These are phyloP conservation scores for Harmothoe impar DNA, from an alignment of 2,888 invertebrate species.

Conservation along the genomic window DNA sequence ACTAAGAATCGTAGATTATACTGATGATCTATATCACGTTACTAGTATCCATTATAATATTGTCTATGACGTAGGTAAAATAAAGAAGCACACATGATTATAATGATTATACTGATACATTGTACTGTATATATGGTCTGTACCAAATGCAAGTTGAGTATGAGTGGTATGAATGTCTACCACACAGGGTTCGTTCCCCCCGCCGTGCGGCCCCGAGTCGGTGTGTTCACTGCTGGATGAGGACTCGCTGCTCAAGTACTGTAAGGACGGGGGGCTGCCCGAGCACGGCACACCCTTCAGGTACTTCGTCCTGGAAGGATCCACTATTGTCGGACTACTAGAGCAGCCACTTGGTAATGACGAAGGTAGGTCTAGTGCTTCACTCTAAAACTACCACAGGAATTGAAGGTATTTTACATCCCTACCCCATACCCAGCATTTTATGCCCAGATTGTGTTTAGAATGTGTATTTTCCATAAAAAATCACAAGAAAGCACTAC, in stretches of 20 bases:
- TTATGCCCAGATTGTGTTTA: too few species aligned
- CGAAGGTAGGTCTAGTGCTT: constrained; percentile 83
- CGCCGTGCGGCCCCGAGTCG: constrained; percentile 92
- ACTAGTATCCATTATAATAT: too few species aligned
- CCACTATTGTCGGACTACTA: constrained; percentile 92
- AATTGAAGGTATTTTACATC: neutral
- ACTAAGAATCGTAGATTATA: too few species aligned
- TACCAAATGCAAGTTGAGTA: too few species aligned
- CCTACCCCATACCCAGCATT: neutral
- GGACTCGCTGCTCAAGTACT: constrained; percentile 90
- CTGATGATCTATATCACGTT: too few species aligned
- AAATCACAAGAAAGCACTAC: too few species aligned
- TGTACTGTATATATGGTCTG: too few species aligned
- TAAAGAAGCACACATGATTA: too few species aligned
- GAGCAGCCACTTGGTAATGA: constrained; percentile 96
- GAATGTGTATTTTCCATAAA: too few species aligned
- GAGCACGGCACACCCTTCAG: constrained; percentile 75
- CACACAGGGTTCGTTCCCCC: constrained; percentile 90
- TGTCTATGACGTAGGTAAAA: too few species aligned
- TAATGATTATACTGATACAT: too few species aligned
- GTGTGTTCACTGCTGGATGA: constrained; percentile 95
- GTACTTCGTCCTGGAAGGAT: constrained; percentile 90
- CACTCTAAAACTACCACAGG: neutral
- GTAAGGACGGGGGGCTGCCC: constrained; percentile 82
- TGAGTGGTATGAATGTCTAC: too few species aligned